phyloP scores from a whole-genome alignment of 2,113 vertebrate species.

The Rhinoderma darwinii region DNA sequence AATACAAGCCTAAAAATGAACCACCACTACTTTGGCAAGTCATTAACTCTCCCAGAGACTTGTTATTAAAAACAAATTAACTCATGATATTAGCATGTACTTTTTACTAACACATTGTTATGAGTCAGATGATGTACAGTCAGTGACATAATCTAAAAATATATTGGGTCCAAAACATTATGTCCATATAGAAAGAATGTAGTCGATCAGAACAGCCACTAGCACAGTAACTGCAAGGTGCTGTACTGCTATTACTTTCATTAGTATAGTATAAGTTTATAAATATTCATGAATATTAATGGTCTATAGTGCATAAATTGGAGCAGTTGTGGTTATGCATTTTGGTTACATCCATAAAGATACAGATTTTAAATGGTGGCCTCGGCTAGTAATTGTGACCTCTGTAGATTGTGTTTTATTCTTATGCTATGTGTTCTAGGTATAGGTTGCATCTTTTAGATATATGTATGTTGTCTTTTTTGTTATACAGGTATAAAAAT shows the following conservation, averaged over 20 bases:
- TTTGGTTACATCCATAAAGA: not conserved
- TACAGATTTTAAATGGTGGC: not conserved
- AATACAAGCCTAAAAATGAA: not conserved
- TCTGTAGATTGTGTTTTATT: not conserved
- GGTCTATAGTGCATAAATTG: not conserved
- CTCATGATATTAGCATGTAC: not conserved
- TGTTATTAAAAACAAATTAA: not conserved
- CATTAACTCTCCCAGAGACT: not conserved
- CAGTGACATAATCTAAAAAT: not conserved
- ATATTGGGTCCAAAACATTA: not conserved
- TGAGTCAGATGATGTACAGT: not conserved
- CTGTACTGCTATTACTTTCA: not conserved
- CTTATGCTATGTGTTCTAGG: not conserved
- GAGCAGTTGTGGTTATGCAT: not conserved
- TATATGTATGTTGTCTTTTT: not conserved
- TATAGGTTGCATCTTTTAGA: not conserved
- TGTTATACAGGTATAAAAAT: not conserved
- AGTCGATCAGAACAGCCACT: not conserved
- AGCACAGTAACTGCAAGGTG: not conserved
- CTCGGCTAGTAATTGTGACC: not conserved
- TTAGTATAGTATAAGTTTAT: not conserved
- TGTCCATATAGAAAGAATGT: not conserved
- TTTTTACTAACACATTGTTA: not conserved
- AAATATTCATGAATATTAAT: not conserved
- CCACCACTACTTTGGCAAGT: not conserved